phyloP scores from a whole-genome alignment of 2,797 vertebrate genomes.

The Buphagus erythrorhynchus region DNA sequence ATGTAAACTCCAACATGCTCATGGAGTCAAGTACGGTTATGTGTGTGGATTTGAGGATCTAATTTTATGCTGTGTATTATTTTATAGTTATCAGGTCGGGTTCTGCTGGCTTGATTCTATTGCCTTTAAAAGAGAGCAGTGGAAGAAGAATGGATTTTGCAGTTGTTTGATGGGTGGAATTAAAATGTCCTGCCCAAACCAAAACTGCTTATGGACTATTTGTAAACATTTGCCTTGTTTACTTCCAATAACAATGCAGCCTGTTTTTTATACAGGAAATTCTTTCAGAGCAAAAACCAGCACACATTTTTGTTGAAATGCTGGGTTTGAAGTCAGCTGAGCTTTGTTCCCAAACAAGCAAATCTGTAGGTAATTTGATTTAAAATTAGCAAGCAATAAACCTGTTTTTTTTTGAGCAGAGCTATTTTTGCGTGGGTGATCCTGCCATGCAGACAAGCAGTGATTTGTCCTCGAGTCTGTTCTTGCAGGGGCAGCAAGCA shows the following conservation, averaged over 20 bases:
- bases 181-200: background rate
- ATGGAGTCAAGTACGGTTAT: background rate
- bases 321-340: background rate
- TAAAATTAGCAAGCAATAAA: background rate
- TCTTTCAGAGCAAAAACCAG: background rate
- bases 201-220: background rate
- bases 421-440: background rate
- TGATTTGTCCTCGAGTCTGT: background rate
- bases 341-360: constrained; percentile 1
- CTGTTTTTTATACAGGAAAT: background rate
- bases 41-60: background rate
- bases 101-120: background rate
- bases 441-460: background rate
- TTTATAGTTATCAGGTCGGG: background rate
- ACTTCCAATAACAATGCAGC: background rate
- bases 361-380: background rate
- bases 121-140: background rate
- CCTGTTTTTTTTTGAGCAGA: background rate
- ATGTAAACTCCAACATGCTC: background rate
- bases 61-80: background rate
- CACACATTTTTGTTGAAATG: background rate
- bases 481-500: background rate
- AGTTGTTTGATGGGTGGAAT: background rate
- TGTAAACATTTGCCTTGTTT: constrained; percentile 30
- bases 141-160: background rate